These are phyloP conservation scores for Hirudinaria manillensis DNA, from an alignment of 2,888 invertebrate species.

Conservation along the genomic window DNA sequence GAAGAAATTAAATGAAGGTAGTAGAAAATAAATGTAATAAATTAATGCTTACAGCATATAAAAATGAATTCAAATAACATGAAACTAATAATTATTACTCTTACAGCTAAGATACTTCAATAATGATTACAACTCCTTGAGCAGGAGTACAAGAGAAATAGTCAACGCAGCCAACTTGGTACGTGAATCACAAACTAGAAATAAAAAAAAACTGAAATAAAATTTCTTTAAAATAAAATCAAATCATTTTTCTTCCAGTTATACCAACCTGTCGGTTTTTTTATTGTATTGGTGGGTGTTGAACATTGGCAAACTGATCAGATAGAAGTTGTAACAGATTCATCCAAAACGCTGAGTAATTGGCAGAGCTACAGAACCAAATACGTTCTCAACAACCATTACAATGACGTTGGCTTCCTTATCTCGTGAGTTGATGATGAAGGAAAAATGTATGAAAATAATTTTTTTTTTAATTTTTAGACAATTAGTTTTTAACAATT, in stretches of 20 bases:
- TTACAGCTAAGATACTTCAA: neutral
- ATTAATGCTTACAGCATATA: too few relatives aligned
- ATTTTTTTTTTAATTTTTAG: neutral
- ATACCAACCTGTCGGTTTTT: conserved; percentile 22
- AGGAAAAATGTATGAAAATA: neutral
- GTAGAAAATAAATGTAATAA: too few relatives aligned
- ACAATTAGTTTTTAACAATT: neutral
- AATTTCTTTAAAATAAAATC: neutral
- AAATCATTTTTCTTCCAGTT: neutral
- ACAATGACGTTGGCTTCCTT: neutral
- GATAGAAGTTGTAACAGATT: neutral
- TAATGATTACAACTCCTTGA: neutral
- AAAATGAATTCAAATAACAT: neutral
- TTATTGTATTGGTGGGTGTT: conserved; percentile 15
- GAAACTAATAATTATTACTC: neutral
- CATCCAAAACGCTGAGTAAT: neutral
- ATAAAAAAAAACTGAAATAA: neutral
- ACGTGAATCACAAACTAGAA: neutral
- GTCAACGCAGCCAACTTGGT: conserved; percentile 23
- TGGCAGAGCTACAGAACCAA: neutral
- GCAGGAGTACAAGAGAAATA: conserved; percentile 19
- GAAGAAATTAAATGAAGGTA: too few relatives aligned
- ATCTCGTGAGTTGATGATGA: neutral
- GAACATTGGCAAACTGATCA: conserved; percentile 17
- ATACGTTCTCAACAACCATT: neutral